Evolutionary conservation across 2,797 vertebrate species (phyloP).

Genomic region (Sebastes iracundus): DNA sequence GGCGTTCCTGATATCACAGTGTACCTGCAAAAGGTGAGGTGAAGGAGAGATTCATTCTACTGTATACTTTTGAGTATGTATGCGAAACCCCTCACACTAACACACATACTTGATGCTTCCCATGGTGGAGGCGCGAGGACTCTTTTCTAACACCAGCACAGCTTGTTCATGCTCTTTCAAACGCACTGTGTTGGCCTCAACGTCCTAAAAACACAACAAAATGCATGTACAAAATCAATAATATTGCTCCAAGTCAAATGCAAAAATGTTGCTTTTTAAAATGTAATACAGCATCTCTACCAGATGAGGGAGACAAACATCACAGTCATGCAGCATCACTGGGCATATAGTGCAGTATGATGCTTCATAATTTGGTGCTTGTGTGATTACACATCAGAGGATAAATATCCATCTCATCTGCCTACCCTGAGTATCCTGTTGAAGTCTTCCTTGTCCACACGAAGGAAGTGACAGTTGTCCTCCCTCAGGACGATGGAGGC

Average conservation of each 20-base stretch:
- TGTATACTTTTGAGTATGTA: background rate
- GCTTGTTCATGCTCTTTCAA: constrained; percentile 97
- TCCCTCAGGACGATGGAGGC: constrained; percentile 96
- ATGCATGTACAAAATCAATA: background rate
- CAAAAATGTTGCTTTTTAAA: background rate
- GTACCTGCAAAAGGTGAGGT: constrained; percentile 82
- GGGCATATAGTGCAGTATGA: background rate
- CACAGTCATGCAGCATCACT: background rate
- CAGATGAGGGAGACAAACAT: constrained; percentile 69
- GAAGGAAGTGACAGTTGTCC: constrained; percentile 97
- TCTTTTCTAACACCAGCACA: constrained; percentile 97
- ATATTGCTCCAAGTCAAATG: background rate
- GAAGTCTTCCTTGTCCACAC: constrained; percentile 98
- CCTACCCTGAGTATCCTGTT: constrained; percentile 95
- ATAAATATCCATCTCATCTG: background rate
- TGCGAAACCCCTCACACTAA: background rate
- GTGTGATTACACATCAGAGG: background rate
- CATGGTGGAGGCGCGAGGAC: constrained; percentile 90
- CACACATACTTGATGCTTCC: constrained; percentile 85
- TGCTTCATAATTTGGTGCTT: background rate
- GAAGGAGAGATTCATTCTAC: background rate
- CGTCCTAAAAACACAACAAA: constrained; percentile 85
- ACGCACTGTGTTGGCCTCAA: constrained; percentile 98
- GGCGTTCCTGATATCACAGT: constrained; percentile 98
- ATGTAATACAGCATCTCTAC: constrained; percentile 15